Percentiles rank a stretch among this genome's conserved stretches.
Conservation (phyloP, 2,113 vertebrate genomes). For the Pseudorectes ferrugineus region DNA sequence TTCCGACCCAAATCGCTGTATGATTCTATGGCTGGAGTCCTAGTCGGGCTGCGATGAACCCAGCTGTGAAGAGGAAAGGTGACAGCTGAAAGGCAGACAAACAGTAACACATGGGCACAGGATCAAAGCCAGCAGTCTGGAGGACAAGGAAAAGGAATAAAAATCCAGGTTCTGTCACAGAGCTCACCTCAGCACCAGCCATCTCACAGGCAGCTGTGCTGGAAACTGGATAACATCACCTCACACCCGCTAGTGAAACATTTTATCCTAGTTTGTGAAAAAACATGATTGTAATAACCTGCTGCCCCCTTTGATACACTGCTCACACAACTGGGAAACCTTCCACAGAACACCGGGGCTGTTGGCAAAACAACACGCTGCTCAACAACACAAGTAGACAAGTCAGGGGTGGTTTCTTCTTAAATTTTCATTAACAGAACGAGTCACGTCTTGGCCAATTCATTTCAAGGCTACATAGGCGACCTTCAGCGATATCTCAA, state of each 20-base stretch:
- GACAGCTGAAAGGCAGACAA: neutral
- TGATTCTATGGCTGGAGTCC: neutral
- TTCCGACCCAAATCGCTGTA: rapidly evolving
- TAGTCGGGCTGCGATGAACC: rapidly evolving
- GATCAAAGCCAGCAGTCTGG: neutral
- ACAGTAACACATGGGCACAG: rapidly evolving
- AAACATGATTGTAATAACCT: no score
- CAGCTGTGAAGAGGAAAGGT: neutral
- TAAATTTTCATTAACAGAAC: neutral
- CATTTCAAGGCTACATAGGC: rapidly evolving
- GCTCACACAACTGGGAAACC: neutral
- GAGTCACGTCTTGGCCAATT: rapidly evolving
- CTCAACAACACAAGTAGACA: neutral
- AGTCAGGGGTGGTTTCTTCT: neutral
- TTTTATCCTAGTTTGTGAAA: neutral
- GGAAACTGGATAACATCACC: rapidly evolving
- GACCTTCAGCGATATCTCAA: rapidly evolving
- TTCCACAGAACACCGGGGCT: neutral
- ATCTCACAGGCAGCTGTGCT: neutral
- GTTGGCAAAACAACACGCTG: rapidly evolving
- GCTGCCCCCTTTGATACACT: neutral
- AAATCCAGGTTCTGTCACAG: neutral
- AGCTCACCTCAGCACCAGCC: neutral
- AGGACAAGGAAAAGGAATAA: neutral
- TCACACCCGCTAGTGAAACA: rapidly evolving